These are phyloP conservation scores for Daubentonia madagascariensis DNA, from an alignment of 2,113 vertebrate species.

Conservation along the genomic window DNA sequence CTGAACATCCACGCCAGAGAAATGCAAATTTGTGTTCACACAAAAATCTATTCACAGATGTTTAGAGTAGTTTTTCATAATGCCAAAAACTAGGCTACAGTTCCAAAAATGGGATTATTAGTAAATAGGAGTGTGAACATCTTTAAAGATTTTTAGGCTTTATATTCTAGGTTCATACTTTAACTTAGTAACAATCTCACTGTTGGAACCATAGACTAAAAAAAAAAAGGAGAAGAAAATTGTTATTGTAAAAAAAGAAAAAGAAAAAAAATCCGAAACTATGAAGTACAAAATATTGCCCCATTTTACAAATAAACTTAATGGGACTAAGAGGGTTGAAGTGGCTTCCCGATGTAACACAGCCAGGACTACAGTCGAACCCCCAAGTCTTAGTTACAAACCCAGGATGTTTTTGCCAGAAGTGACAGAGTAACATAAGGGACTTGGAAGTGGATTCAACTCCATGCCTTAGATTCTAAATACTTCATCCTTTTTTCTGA, in stretches of 20 bases:
- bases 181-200: neutral
- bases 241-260: neutral
- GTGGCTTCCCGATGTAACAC: neutral
- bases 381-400: no score
- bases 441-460: neutral
- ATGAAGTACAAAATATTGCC: neutral
- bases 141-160: neutral
- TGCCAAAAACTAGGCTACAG: neutral
- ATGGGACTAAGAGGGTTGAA: no score
- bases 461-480: neutral
- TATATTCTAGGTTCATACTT: neutral
- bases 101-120: neutral
- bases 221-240: neutral
- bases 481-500: neutral
- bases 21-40: neutral
- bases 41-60: neutral
- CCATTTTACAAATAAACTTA: neutral
- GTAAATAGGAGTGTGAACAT: neutral
- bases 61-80: neutral
- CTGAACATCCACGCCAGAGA: neutral
- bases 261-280: neutral
- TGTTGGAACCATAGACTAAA: neutral
- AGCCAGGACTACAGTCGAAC: neutral
- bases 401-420: neutral
- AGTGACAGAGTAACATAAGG: no score